Percentiles rank a stretch among this genome's conserved stretches.
These are phyloP conservation scores for Hypselothyrea guttata DNA, from an alignment of 2,888 invertebrate genomes.

Conservation along the genomic window DNA sequence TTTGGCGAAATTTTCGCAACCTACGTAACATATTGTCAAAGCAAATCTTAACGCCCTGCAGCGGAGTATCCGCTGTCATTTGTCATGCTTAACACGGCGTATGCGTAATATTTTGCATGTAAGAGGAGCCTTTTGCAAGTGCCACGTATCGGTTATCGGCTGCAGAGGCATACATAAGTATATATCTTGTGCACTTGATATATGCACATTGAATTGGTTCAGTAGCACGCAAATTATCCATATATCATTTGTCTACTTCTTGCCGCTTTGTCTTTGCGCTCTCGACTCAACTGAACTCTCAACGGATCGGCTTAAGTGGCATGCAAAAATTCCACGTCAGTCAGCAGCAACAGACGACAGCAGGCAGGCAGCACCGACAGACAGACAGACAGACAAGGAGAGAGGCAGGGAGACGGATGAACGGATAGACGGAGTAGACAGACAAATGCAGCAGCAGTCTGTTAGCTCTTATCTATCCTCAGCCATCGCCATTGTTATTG, in stretches of 20 bases:
- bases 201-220: constrained; percentile 66
- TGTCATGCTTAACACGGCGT: constrained; percentile 58
- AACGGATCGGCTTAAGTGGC: constrained; percentile 60
- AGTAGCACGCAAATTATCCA: constrained; percentile 66
- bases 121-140: too few species aligned
- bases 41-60: constrained; percentile 28
- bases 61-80: constrained; percentile 35
- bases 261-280: constrained; percentile 10
- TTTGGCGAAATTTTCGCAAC: constrained; percentile 55
- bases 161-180: constrained; percentile 16
- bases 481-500: constrained; percentile 6
- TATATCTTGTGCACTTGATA: constrained; percentile 50
- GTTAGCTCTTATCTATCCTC: constrained; percentile 6
- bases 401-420: neutral
- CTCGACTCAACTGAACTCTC: constrained; percentile 10
- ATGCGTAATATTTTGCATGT: constrained; percentile 59
- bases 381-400: neutral
- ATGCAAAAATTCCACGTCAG: constrained; percentile 67
- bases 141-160: constrained; percentile 3
- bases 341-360: too few species aligned
- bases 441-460: constrained; percentile 1
- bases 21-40: constrained; percentile 30
- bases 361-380: constrained; percentile 10
- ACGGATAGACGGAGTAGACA: too few species aligned
- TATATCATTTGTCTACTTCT: constrained; percentile 66